Evolutionary conservation across 2,113 vertebrate genomes (phyloP).

Genomic region (Pionites leucogaster): DNA sequence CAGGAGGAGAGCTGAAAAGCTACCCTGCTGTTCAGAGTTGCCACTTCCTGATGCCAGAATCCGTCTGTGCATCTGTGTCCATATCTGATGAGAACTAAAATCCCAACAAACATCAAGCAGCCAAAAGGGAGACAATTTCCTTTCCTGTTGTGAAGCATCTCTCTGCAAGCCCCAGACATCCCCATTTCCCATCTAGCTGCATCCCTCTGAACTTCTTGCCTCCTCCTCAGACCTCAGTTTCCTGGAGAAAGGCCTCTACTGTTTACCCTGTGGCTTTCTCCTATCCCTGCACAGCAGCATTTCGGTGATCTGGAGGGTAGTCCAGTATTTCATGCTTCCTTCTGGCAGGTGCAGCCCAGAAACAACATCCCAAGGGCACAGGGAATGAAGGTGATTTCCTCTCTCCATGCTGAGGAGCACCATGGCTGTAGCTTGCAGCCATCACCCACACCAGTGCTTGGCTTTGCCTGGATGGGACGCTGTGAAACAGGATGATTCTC

Average conservation of each 20-base stretch:
- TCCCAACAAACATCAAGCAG: not conserved
- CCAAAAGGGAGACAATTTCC: not conserved
- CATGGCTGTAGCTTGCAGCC: not conserved
- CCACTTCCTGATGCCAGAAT: accelerated
- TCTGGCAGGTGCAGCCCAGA: not conserved
- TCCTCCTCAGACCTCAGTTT: slow-evolving; percentile 12
- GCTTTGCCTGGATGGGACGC: not conserved
- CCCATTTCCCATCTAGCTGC: not conserved
- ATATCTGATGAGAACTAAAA: not conserved
- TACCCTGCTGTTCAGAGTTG: not conserved
- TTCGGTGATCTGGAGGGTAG: slow-evolving; percentile 21
- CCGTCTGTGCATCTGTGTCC: not conserved
- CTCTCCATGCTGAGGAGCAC: not conserved
- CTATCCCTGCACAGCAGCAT: not conserved
- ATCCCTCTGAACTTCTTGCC: not conserved
- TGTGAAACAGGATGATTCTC: not conserved
- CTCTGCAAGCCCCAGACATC: not conserved
- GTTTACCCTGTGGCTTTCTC: not conserved
- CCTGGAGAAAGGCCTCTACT: not conserved
- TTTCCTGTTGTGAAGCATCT: not conserved
- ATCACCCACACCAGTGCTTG: not conserved
- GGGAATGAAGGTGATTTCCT: not conserved
- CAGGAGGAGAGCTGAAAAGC: not conserved
- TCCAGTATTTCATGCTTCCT: slow-evolving; percentile 43
- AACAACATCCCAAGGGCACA: not conserved